Conservation (phyloP, 1,140 invertebrate species). For the Achatina immaculata region DNA sequence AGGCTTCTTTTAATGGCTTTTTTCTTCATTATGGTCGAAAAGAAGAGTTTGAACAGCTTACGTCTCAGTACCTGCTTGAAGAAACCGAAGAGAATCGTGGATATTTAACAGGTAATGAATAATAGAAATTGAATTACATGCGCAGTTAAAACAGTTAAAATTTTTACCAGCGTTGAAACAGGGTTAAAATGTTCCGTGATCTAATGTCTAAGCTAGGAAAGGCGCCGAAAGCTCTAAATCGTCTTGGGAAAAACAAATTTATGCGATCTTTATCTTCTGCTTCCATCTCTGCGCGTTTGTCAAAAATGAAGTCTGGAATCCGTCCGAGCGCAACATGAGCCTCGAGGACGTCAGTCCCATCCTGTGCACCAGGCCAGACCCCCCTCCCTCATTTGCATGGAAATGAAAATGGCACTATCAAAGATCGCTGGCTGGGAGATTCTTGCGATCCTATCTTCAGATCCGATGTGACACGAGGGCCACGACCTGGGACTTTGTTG, state of each 20-base stretch:
- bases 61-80: too few species aligned
- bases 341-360: not conserved
- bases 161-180: too few species aligned
- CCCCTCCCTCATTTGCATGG: slow-evolving; percentile 31
- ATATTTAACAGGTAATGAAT: too few species aligned
- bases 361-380: not conserved
- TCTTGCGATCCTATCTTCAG: slow-evolving; percentile 12
- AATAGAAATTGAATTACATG: too few species aligned
- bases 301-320: slow-evolving; percentile 34
- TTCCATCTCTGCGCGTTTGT: slow-evolving; percentile 33
- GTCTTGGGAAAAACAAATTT: slow-evolving; percentile 28
- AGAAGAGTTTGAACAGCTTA: too few species aligned
- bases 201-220: not conserved
- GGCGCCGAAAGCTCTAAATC: slow-evolving; percentile 16
- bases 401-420: slow-evolving; percentile 39
- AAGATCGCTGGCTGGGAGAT: slow-evolving; percentile 15
- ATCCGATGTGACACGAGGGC: slow-evolving; percentile 26
- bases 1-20: too few species aligned
- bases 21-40: too few species aligned
- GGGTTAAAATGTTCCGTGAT: not conserved
- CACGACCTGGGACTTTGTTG: slow-evolving; percentile 1
- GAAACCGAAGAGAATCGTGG: too few species aligned
- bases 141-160: too few species aligned
- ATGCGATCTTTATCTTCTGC: slow-evolving; percentile 24
- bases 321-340: slow-evolving; percentile 11